Evolutionary conservation across 2,797 vertebrate species (phyloP), one percentile per base, ranked within the genome.

Genomic region (Sciurus vulgaris): DNA sequence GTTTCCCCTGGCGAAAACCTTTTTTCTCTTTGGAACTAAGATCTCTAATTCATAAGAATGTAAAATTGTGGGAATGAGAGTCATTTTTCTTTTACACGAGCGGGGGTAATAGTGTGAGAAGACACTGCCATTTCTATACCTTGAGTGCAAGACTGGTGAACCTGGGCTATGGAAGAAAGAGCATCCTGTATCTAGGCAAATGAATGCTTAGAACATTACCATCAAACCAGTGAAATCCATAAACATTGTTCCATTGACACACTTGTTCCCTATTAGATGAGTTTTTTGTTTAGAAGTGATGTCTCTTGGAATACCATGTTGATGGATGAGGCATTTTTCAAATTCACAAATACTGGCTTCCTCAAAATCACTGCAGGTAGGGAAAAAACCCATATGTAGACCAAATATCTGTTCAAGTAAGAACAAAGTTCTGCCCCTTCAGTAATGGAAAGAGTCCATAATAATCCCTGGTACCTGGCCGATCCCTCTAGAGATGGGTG

Each of bases 311-410:
- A 86, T 81, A 77, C 20, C 28, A 18, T 59, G 47, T 59, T 74
- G 74, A 20, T 35, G 38, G 51, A 41, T 86, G n/a, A 89, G 49
- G 26, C 28, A 81, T 67, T 95, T 89, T 79, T 93, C 44, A 81
- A 86, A 28, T 79, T 7, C 20, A 24, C n/a, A 91, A 61, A 91
- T 69, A 79, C 17, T 86, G 38, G 20, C 84, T 79, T 76, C 88
- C 72, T 56, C 49, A 67, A 81, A 95, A 86, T 33, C 12, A n/a
- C 28, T 86, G 54, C 3, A 74, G 49, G 20, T 86, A 11, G 79
- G 44, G 67, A 89, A n/a, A 33, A 85, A 89, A 89, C n/a, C 47
- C 47, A 33, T 54, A 33, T 73, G 15, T 33, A 72, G 26, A 61
- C 9, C 38, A 63, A 49, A 28, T 81, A 6, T 65, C 56, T 91